Evolutionary conservation across 1,140 invertebrate genomes (phyloP), one percentile per base, ranked within the genome.

Genomic region (Cotesia chilonis): DNA sequence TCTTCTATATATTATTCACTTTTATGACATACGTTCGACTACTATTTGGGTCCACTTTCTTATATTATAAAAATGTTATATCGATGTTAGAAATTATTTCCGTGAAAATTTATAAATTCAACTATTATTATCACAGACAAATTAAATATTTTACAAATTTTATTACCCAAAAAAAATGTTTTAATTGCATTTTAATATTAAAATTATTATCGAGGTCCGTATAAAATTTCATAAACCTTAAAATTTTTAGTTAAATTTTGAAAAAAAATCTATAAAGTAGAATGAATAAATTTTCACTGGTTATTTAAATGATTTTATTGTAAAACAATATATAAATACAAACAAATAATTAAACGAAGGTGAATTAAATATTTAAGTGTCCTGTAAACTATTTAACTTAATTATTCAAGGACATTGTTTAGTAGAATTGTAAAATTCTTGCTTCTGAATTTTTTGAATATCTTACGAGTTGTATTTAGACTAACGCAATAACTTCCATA

Each of bases 31-130:
- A 70, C 72, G 78, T 81, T 81, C 75, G 78, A 82, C 79, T 82
- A 80, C 77, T 76, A 73, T 81, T 81, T 75, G 81, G 80, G 82
- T 82, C 82, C 82, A 82, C 78, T 82, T 82, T 80, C 60, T 81
- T 82, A 74, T 67, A 67, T 65, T 38, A 68, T 61, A 68, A n/a
- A 14, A 17, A 35, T 47, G 51, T 12, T 71, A 55, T 51, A 55
- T 65, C 41, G 51, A 74, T 68, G 28, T 71, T 51, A 70, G 55
- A 74, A 36, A 69, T 73, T 47, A 47, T 47, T 7, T 6, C 41
- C 5, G 41, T 47, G 41, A 47, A 47, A 47, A 47, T 47, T 47
- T 47, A 47, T 47, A 35, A 71, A 73, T 61, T 20, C 63, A 37
- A 65, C 54, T 72, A 9, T 65, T 60, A 68, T 35, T 17, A 73